phyloP scores from a whole-genome alignment of 1,140 invertebrate genomes.

The Sarcophaga bullata region DNA sequence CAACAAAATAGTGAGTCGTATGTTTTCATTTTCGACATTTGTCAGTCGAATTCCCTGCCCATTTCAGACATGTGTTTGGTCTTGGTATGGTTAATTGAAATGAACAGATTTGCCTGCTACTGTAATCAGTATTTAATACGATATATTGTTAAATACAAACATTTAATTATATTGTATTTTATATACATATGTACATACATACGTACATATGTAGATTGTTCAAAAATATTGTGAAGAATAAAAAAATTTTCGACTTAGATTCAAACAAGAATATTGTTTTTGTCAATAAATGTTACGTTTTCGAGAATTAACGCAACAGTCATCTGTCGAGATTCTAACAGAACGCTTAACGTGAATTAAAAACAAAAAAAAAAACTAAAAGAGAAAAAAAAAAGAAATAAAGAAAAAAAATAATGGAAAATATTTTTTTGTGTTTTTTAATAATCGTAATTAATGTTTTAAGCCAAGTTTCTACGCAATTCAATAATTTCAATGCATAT shows the following conservation, averaged over 20 bases:
- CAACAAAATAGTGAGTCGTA: no score
- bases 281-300: background rate
- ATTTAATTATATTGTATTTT: no score
- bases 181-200: no score
- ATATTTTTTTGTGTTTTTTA: background rate
- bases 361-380: background rate
- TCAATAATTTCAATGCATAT: background rate
- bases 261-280: background rate
- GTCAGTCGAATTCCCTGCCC: no score
- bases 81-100: no score
- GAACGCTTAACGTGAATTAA: background rate
- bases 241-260: background rate
- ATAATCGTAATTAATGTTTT: background rate
- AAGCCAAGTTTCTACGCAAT: conserved; percentile 1
- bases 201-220: background rate
- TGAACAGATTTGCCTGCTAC: no score
- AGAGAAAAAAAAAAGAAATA: background rate
- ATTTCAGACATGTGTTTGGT: no score
- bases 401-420: background rate
- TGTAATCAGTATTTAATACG: no score
- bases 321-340: background rate
- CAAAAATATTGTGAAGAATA: background rate
- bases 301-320: background rate
- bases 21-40: no score
- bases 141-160: no score